Evolutionary conservation across 37 sponge, comb jelly and placozoan genomes (phyloP).

Genomic region (Beroe ovata): DNA sequence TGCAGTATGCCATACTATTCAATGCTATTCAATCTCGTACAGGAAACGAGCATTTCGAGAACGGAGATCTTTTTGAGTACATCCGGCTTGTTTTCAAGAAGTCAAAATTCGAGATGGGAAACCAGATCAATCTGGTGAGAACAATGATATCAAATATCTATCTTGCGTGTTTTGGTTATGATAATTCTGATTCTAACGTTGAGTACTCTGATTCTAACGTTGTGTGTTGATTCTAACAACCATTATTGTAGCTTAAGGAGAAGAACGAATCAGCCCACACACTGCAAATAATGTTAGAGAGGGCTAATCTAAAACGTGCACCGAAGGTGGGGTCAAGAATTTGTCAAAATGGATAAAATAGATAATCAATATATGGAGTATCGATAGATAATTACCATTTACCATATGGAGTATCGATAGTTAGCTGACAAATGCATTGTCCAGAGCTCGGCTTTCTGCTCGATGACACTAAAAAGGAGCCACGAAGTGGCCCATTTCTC

Average conservation of each 20-base stretch:
- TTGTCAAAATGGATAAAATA: too few species aligned
- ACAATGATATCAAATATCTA: too few species aligned
- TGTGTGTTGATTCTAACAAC: too few species aligned
- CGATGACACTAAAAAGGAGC: constrained; percentile 40
- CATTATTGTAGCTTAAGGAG: constrained; percentile 4
- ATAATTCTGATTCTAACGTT: too few species aligned
- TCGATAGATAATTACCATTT: too few species aligned
- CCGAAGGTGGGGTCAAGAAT: constrained; percentile 1
- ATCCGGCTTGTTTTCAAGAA: constrained; percentile 32
- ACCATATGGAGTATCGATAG: too few species aligned
- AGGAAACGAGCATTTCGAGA: constrained; percentile 38
- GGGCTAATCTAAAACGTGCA: constrained; percentile 22
- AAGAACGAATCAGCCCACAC: constrained; percentile 32
- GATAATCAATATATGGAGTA: too few species aligned
- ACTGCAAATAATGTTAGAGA: constrained; percentile 6
- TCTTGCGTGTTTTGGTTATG: too few species aligned
- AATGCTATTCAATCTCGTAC: too few species aligned
- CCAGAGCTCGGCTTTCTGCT: constrained; percentile 38
- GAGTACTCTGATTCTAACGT: too few species aligned
- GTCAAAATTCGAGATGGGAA: not conserved
- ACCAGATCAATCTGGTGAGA: not conserved
- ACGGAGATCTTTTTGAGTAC: constrained; percentile 6
- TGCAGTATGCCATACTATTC: too few species aligned
- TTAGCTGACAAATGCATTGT: too few species aligned
- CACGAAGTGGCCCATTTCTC: constrained; percentile 1